Conservation (phyloP, 2,797 vertebrate genomes). For the Rhincodon typus region DNA sequence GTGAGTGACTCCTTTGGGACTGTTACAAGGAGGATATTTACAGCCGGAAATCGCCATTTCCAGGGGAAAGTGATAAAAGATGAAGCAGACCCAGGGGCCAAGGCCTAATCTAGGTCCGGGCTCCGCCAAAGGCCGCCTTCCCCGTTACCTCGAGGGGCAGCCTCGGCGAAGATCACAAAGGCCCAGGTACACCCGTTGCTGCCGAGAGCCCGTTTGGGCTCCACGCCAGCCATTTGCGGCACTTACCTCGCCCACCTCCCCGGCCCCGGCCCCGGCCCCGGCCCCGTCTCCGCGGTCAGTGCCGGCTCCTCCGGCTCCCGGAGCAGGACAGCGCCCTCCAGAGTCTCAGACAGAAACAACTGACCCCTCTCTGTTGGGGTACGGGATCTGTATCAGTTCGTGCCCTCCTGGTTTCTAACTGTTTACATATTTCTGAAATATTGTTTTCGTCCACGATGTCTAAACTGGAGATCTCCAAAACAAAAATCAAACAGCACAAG, state of each 20-base stretch:
- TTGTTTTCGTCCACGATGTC: neutral
- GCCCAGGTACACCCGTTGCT: neutral
- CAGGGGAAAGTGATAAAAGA: neutral
- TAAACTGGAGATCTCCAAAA: neutral
- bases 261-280: neutral
- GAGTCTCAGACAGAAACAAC: neutral
- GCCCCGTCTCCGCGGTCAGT: too few species aligned
- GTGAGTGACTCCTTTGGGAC: neutral
- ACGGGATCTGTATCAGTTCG: too few species aligned
- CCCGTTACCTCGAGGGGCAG: neutral
- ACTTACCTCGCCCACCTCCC: neutral
- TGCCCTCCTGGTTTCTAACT: too few species aligned
- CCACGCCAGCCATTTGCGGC: neutral
- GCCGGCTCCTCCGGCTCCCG: neutral
- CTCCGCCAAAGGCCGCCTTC: neutral
- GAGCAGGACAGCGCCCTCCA: too few species aligned
- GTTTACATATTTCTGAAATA: too few species aligned
- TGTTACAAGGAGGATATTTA: neutral
- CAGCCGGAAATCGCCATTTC: neutral
- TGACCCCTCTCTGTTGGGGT: too few species aligned
- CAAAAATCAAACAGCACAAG: neutral
- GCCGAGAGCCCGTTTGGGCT: neutral
- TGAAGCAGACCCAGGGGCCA: neutral
- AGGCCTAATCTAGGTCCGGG: neutral
- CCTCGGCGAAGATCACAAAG: neutral